Percentiles rank a stretch among this genome's conserved stretches.
phyloP scores from a whole-genome alignment of 92 coral and sea anemone genomes.

The Scolanthus callimorphus region DNA sequence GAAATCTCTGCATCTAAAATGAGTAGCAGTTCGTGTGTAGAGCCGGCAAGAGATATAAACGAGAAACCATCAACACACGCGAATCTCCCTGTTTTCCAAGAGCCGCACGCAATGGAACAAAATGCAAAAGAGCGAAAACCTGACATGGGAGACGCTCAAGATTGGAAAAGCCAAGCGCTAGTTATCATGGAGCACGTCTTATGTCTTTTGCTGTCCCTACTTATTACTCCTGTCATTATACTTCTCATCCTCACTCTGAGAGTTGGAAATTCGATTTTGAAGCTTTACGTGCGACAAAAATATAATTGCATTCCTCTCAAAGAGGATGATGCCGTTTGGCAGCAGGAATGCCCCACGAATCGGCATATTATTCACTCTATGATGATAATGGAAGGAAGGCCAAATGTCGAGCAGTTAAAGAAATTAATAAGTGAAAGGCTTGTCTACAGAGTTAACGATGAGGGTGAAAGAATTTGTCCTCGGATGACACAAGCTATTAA shows the following conservation, averaged over 20 bases:
- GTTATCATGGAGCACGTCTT: too few species aligned
- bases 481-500: slow-evolving; percentile 74
- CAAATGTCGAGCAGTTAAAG: slow-evolving; percentile 69
- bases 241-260: slow-evolving; percentile 41
- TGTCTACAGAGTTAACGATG: slow-evolving; percentile 67
- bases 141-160: too few species aligned
- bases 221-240: slow-evolving; percentile 53
- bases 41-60: too few species aligned
- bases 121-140: too few species aligned
- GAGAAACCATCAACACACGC: too few species aligned
- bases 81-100: too few species aligned
- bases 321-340: slow-evolving; percentile 98
- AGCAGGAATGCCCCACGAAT: slow-evolving; percentile 86
- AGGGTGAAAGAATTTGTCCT: slow-evolving; percentile 72
- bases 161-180: too few species aligned
- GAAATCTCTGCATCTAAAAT: neutral
- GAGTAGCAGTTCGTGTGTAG: neutral
- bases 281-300: slow-evolving; percentile 40
- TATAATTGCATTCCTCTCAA: slow-evolving; percentile 62
- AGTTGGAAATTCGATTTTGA: slow-evolving; percentile 37
- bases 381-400: slow-evolving; percentile 78
- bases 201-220: slow-evolving; percentile 19
- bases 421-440: slow-evolving; percentile 70
- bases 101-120: too few species aligned
- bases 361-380: slow-evolving; percentile 88